A percentile compares a stretch with the other conserved stretches of the same genome.
phyloP scores from a whole-genome alignment of 2,888 invertebrate species.

The Harpalus rubripes region DNA sequence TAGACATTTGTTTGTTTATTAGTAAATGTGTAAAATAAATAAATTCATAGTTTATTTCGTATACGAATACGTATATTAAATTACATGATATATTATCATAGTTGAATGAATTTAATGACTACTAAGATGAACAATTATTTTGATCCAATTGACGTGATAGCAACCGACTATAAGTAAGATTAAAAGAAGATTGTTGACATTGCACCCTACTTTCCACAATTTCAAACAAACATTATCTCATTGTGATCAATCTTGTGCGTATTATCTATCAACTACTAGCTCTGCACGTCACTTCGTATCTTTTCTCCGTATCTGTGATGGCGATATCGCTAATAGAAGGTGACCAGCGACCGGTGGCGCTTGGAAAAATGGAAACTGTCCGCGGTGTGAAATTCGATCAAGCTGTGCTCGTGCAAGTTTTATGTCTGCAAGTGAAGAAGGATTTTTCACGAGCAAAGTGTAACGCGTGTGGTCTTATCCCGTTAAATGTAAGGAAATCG shows the following conservation, averaged over 20 bases:
- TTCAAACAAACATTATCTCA: neutral
- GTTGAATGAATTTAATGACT: neutral
- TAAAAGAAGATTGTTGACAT: neutral
- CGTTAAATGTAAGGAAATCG: conserved; percentile 66
- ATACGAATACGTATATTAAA: neutral
- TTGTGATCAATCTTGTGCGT: conserved; percentile 27
- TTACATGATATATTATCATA: neutral
- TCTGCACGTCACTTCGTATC: conserved; percentile 6
- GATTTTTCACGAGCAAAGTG: conserved; percentile 47
- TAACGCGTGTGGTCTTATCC: conserved; percentile 66
- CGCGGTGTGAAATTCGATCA: conserved; percentile 37
- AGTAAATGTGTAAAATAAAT: too few relatives aligned
- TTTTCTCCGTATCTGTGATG: neutral
- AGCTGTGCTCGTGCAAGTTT: conserved; percentile 20
- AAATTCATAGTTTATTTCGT: too few relatives aligned
- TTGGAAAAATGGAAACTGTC: conserved; percentile 23
- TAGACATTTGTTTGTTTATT: too few relatives aligned
- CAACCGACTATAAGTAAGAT: neutral
- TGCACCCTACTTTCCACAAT: neutral
- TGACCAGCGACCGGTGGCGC: neutral
- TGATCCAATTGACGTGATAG: neutral
- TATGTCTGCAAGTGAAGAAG: conserved; percentile 22
- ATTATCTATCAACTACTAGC: conserved; percentile 5
- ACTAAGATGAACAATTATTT: conserved; percentile 4
- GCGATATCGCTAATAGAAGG: conserved; percentile 15